Evolutionary conservation across 2,888 invertebrate species (phyloP).

Genomic region (Scelioninae gen. 1): DNA sequence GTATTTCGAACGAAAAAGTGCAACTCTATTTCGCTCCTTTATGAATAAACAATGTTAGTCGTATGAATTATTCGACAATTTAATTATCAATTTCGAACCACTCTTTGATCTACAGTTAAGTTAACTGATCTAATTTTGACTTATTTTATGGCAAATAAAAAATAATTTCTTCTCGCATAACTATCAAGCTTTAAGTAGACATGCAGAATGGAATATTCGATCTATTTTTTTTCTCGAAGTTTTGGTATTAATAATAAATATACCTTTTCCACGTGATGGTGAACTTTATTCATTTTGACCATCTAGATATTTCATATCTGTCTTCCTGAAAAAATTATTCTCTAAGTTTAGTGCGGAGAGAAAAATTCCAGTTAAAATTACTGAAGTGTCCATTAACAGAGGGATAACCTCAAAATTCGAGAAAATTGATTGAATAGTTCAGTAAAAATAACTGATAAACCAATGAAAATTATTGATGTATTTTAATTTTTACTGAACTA

Average conservation of each 20-base stretch:
- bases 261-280: not conserved
- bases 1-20: conserved; percentile 23
- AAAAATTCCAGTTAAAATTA: no score
- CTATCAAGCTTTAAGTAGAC: not conserved
- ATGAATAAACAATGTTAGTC: conserved; percentile 48
- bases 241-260: conserved; percentile 11
- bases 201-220: not conserved
- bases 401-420: no score
- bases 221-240: conserved; percentile 8
- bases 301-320: conserved; percentile 3
- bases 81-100: conserved; percentile 25
- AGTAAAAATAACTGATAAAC: no score
- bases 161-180: not conserved
- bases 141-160: not conserved
- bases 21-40: conserved; percentile 6
- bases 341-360: no score
- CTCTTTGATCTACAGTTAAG: conserved; percentile 16
- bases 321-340: not conserved
- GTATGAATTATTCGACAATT: conserved; percentile 17
- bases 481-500: no score
- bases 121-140: conserved; percentile 6
- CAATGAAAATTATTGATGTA: no score
- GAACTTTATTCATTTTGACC: not conserved
- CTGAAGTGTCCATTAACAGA: no score
- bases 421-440: no score